Percentiles rank a stretch among this genome's conserved stretches.
Conservation (phyloP, 2,888 invertebrate genomes). For the Neoascia interrupta region DNA sequence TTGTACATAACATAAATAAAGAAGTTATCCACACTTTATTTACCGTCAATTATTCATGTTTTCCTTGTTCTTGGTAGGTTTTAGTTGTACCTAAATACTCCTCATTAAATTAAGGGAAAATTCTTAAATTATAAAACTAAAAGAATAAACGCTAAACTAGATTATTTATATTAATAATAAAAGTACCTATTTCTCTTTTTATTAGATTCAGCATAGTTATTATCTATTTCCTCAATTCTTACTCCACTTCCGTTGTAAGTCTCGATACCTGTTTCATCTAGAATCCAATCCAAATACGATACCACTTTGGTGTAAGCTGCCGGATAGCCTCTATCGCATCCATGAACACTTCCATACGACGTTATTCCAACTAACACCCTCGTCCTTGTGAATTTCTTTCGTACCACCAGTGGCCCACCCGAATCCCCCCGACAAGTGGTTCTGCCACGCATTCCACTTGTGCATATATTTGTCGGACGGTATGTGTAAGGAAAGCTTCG, state of each 20-base stretch:
- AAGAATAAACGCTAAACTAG: no score
- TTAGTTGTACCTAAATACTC: no score
- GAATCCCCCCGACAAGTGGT: conserved; percentile 81
- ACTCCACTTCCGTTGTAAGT: no score
- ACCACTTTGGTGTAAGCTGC: conserved; percentile 78
- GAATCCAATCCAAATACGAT: conserved; percentile 78
- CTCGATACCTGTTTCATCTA: conserved; percentile 75
- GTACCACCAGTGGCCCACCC: conserved; percentile 77
- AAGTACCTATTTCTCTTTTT: no score
- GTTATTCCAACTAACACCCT: conserved; percentile 74
- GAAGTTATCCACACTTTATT: no score
- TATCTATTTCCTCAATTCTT: not conserved
- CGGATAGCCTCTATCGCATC: conserved; percentile 74
- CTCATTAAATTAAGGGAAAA: no score
- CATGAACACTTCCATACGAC: conserved; percentile 76
- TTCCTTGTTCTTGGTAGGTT: no score
- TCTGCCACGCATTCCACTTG: conserved; percentile 76
- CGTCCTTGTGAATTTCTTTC: conserved; percentile 74
- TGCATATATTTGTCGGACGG: conserved; percentile 79
- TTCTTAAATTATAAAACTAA: no score
- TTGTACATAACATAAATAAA: no score
- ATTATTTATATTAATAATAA: no score
- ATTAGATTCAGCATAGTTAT: not conserved
- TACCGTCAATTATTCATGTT: no score
- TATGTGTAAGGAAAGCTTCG: conserved; percentile 78